Base-by-base conservation (phyloP, 2,113 vertebrate genomes). In the Aepyceros melampus region DNA sequence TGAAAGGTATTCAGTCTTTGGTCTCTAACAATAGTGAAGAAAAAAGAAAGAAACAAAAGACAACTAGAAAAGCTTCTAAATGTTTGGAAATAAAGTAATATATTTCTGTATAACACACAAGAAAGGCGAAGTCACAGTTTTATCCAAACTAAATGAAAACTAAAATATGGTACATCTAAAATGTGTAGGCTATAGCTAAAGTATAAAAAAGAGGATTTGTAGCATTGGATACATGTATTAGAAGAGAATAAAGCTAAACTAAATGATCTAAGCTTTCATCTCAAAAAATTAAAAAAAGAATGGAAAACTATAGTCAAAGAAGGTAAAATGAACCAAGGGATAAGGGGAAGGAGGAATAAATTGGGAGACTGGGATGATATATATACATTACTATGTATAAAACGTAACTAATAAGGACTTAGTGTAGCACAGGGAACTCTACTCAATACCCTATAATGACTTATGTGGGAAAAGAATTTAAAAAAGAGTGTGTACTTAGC, bases 101-200 rank as follows among this genome's bases (percentile, higher is more conserved):
- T 21, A 91, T 62, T 78, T 94, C 51, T 64, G 14, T 60, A 62
- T n/a, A 27, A 43, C 40, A 43, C 40, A 76, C 12, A 76, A 36
- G 17, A 96, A 97, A 82, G 47, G 92, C 51, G 58, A 88, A 92
- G 64, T 64, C 27, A 97, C 47, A 96, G 83, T 55, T 94, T 94
- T 86, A 87, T 86, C 56, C 91, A 11, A 94, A 86, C n/a, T 33
- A 78, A 92, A 92, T 58, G 43, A 91, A 97, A 89, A 82, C 27
- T 87, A 90, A 95, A 83, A 84, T 40, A 87, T 14, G 62, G 13
- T 43, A 87, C 7, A 47, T 89, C 47, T 92, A 92, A 92, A 87
- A 36, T 51, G 56, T 58, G 5, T 64, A 91, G 29, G n/a, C 55
- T 91, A 92, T 4, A 95, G n/a, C 53, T 91, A 78, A 89, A 76